Conservation (phyloP, 92 coral and sea anemone species). For the Epizoanthus fatuus region DNA sequence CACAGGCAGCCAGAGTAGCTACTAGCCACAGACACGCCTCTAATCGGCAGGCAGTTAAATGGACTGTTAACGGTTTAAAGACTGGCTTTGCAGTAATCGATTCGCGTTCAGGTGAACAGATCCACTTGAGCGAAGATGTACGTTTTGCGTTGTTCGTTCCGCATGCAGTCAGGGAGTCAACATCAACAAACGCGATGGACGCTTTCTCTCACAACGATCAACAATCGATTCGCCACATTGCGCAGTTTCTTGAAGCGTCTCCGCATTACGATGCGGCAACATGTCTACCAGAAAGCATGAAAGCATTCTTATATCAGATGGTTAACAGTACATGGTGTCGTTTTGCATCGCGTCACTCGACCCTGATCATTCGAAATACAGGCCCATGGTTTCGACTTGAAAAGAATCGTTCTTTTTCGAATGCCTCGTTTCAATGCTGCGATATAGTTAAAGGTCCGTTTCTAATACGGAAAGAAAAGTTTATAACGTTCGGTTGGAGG, state of each 20-base stretch:
- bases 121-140: background rate
- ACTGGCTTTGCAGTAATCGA: background rate
- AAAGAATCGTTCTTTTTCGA: background rate
- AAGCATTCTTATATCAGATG: background rate
- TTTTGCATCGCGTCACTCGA: slow-evolving; percentile 64
- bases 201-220: background rate
- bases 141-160: slow-evolving; percentile 13
- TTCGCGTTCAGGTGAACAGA: background rate
- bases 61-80: background rate
- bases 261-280: slow-evolving; percentile 23
- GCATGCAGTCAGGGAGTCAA: background rate
- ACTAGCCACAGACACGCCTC: background rate
- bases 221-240: slow-evolving; percentile 5
- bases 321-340: slow-evolving; percentile 74
- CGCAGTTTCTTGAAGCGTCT: slow-evolving; percentile 1
- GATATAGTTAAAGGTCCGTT: slow-evolving; percentile 67
- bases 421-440: slow-evolving; percentile 52
- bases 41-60: background rate
- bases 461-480: slow-evolving; percentile 57
- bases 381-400: slow-evolving; percentile 36
- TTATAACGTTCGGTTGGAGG: slow-evolving; percentile 34
- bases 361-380: slow-evolving; percentile 73
- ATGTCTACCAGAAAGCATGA: background rate
- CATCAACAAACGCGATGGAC: background rate
- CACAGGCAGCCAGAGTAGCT: background rate